Conservation (phyloP, 2,113 vertebrate species). For the Clarias macrocephalus region DNA sequence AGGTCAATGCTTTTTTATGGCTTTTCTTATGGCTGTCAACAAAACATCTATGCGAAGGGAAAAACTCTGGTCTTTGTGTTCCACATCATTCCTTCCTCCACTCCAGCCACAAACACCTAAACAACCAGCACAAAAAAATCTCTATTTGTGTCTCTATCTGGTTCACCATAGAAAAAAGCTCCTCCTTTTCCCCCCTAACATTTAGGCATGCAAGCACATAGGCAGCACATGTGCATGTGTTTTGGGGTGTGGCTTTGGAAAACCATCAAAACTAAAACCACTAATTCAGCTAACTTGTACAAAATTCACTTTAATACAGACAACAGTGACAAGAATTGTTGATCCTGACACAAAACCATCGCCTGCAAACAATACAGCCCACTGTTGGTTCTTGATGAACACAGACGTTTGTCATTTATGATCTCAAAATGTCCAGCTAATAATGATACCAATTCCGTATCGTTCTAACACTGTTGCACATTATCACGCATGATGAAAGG, state of each 20-base stretch:
- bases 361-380: neutral
- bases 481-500: neutral
- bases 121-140: neutral
- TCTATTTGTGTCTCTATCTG: neutral
- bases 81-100: neutral
- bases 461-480: neutral
- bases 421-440: neutral
- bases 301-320: neutral
- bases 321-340: conserved; percentile 8
- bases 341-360: neutral
- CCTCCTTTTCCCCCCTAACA: neutral
- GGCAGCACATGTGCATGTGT: conserved; percentile 5
- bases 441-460: neutral
- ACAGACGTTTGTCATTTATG: neutral
- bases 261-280: neutral
- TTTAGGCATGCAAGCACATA: neutral
- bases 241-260: conserved; percentile 17
- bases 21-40: neutral
- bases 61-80: neutral
- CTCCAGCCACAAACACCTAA: neutral
- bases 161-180: neutral
- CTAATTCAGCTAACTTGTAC: neutral
- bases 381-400: neutral
- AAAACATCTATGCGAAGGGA: neutral
- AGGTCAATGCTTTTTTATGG: neutral